Conservation (phyloP, 2,113 vertebrate species). For the Setophaga coronata region DNA sequence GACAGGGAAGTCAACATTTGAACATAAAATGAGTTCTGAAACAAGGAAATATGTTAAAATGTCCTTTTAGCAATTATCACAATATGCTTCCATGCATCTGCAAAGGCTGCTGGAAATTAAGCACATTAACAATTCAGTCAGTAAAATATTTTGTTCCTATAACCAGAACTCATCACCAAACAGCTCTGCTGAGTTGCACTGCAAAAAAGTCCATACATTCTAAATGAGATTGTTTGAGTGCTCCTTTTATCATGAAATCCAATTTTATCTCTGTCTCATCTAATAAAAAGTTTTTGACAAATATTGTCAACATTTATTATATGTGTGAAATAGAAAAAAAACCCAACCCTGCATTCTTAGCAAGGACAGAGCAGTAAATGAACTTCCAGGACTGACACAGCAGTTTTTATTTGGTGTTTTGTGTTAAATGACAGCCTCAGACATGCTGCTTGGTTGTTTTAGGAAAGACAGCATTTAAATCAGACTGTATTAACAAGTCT, state of each 20-base stretch:
- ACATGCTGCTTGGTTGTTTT: not conserved
- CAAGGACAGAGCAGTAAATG: constrained; percentile 29
- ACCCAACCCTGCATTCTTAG: not conserved
- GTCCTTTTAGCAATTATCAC: not conserved
- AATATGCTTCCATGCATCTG: not conserved
- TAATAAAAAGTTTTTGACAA: constrained; percentile 65
- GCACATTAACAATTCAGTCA: constrained; percentile 13
- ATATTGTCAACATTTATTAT: constrained; percentile 53
- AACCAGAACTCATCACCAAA: constrained; percentile 27
- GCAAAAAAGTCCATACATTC: constrained; percentile 34
- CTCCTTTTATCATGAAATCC: constrained; percentile 65
- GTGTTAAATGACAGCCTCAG: not conserved
- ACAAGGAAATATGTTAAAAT: not conserved
- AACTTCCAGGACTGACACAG: not conserved
- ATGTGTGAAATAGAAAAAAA: not conserved
- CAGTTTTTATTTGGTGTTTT: not conserved
- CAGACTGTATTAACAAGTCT: not conserved
- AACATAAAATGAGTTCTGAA: not conserved
- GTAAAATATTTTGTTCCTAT: not conserved
- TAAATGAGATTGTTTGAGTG: constrained; percentile 57
- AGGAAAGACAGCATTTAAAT: not conserved
- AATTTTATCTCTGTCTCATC: constrained; percentile 64
- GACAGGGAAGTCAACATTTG: not conserved
- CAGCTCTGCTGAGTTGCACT: not conserved
- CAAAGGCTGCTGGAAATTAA: constrained; percentile 42